Evolutionary conservation across 1,140 invertebrate genomes (phyloP).

Genomic region (Homarus americanus): DNA sequence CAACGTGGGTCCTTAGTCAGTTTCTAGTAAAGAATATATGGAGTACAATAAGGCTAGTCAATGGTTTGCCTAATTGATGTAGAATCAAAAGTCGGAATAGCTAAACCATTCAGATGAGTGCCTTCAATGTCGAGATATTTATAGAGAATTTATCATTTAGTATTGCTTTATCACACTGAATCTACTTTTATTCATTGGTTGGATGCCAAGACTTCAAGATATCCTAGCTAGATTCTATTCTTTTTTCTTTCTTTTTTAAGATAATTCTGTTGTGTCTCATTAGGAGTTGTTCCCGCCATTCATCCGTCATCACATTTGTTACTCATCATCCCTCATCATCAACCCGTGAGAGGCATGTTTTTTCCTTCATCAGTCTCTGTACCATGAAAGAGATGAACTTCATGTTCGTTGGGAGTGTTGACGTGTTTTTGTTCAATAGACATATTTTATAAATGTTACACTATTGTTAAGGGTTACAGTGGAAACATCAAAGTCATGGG

Average conservation of each 20-base stretch:
- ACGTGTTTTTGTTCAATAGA: slow-evolving; percentile 63
- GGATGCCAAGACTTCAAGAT: slow-evolving; percentile 38
- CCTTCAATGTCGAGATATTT: slow-evolving; percentile 62
- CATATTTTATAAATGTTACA: slow-evolving; percentile 71
- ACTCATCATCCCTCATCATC: slow-evolving; percentile 56
- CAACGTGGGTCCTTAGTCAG: slow-evolving; percentile 18
- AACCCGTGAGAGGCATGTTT: slow-evolving; percentile 54
- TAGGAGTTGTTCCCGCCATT: slow-evolving; percentile 50
- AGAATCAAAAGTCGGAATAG: slow-evolving; percentile 55
- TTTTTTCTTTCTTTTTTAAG: slow-evolving; percentile 2
- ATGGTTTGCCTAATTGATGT: slow-evolving; percentile 66
- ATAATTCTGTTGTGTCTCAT: background rate
- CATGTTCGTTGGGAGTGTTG: slow-evolving; percentile 68
- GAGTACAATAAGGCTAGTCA: slow-evolving; percentile 49
- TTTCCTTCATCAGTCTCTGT: slow-evolving; percentile 15
- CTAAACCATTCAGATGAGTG: slow-evolving; percentile 71
- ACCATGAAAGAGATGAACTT: slow-evolving; percentile 39
- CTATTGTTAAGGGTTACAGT: slow-evolving; percentile 42
- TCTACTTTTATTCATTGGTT: background rate
- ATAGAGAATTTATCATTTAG: slow-evolving; percentile 31
- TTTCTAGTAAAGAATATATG: slow-evolving; percentile 43
- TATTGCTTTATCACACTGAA: background rate
- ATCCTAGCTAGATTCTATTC: slow-evolving; percentile 34
- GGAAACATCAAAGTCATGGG: slow-evolving; percentile 16
- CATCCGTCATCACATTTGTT: slow-evolving; percentile 67